Evolutionary conservation across 92 coral and sea anemone species (phyloP), one percentile per base, ranked within the genome.

Genomic region (Palythoa heliodiscus): DNA sequence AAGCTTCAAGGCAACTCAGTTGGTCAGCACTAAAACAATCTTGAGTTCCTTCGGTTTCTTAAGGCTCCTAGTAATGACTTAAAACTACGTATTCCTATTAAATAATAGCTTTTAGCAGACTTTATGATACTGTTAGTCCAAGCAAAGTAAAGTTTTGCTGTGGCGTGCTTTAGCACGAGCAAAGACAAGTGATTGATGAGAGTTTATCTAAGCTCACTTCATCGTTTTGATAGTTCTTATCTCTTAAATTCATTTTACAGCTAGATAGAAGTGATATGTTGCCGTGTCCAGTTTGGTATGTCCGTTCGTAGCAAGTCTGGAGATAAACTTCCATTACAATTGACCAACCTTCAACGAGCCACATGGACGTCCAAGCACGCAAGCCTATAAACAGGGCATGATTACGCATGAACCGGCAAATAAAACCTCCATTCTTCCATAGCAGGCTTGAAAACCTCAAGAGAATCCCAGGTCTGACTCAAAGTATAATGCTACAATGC

Each of bases 281-380:
- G 40, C 84, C 16, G 10, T 35, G 58, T 43, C 73, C 13, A n/a
- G 40, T 13, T 43, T 50, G 60, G 22, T 40, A 24, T 24, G 70
- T 43, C 43, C 17, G 75, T 66, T 54, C 50, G 1, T 52, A 66
- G 73, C 73, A 80, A 80, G 75, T 23, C 24, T 77, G 29, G 70
- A 57, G 25, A 17, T 57, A 77, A 29, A 39, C 35, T 19, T 23
- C 39, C 40, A 48, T 25, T 22, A 69, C 73, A 12, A 22, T 16
- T 22, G 19, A 67, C 57, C 57, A 53, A 43, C 74, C 84, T 66
- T 80, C 55, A 67, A 52, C 73, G 63, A 79, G 23, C 84, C 72
- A 52, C 63, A 53, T 76, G 67, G 16, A 76, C 63, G 37, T 47
- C 79, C 76, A 72, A 40, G 29, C 2, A 15, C 19, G 11, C 76